These are phyloP conservation scores for Antechinus stuartii DNA, from an alignment of 2,113 vertebrate genomes.

Conservation along the genomic window DNA sequence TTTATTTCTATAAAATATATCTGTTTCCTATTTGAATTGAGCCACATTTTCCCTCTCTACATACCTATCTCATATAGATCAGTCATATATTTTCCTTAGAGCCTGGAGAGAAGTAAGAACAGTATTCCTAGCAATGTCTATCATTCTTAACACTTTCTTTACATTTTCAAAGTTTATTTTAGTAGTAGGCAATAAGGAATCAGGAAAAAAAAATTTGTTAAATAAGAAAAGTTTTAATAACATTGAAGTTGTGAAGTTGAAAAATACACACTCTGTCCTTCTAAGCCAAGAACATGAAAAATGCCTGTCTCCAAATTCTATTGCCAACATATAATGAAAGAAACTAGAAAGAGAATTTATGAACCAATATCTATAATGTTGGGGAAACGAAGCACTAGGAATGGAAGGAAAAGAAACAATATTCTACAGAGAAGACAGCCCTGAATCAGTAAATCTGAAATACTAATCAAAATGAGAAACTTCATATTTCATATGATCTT, in stretches of 20 bases:
- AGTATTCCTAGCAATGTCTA: constrained; percentile 8
- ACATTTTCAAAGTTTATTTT: constrained; percentile 56
- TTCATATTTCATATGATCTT: background rate
- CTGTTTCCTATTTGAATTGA: background rate
- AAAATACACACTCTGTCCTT: constrained; percentile 2
- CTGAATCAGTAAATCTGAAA: constrained; percentile 37
- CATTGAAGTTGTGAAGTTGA: constrained; percentile 44
- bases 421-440: background rate
- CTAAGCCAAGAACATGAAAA: constrained; percentile 39
- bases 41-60: background rate
- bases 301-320: constrained; percentile 3
- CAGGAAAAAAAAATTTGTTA: constrained; percentile 31
- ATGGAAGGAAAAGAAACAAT: background rate
- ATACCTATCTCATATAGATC: background rate
- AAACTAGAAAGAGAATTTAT: background rate
- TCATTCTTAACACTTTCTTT: constrained; percentile 34
- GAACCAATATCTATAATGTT: constrained; percentile 23
- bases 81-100: background rate
- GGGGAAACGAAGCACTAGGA: constrained; percentile 2
- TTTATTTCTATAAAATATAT: background rate
- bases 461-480: background rate
- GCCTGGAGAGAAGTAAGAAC: background rate
- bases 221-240: constrained; percentile 46
- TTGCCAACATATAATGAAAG: background rate
- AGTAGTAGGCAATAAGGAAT: constrained; percentile 6